Evolutionary conservation across 2,888 invertebrate species (phyloP), one percentile per base, ranked within the genome.

Genomic region (Lordiphosa fenestrarum): DNA sequence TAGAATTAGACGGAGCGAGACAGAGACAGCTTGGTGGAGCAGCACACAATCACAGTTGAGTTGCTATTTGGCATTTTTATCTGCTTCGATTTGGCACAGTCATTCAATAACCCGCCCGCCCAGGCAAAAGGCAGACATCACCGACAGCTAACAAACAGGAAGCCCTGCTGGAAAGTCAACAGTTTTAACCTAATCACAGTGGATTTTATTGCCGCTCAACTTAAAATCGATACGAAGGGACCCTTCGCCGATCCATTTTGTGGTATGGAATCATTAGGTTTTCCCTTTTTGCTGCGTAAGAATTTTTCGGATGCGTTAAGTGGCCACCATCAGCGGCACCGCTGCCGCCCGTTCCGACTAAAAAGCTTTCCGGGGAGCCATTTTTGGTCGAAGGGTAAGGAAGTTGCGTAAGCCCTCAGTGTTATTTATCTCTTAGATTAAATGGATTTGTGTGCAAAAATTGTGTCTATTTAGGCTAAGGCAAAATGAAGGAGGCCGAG

Each of bases 121-220:
- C 33, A 30, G 15, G 33, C 15, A 12, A 12, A n/a, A 33, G 25
- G 46, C 35, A 48, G 13, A 42, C n/a, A 25, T n/a, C 30, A 46
- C 46, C 12, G 46, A 36, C 23, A 36, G 53, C 35, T 37, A 53
- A 53, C 59, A 69, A 66, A 66, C 66, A 61, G 82, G 71, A 66
- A 65, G 65, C 71, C 58, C 65, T 69, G 71, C 69, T 83, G 76
- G 84, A 86, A 86, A 83, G 83, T 83, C 86, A 83, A 86, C 86
- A 85, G 86, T 85, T 83, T 85, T 80, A 80, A 83, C 77, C 83
- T 86, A 86, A 83, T 83, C 86, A 83, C 71, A 83, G 76, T 73
- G 84, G 84, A 83, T 84, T 83, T 86, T 78, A 80, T 85, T 85
- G 84, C 67, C 65, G 69, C 56, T 58, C 58, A 61, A 66, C 69